Evolutionary conservation across 2,113 vertebrate species (phyloP).

Genomic region (Catharus fuscescens): DNA sequence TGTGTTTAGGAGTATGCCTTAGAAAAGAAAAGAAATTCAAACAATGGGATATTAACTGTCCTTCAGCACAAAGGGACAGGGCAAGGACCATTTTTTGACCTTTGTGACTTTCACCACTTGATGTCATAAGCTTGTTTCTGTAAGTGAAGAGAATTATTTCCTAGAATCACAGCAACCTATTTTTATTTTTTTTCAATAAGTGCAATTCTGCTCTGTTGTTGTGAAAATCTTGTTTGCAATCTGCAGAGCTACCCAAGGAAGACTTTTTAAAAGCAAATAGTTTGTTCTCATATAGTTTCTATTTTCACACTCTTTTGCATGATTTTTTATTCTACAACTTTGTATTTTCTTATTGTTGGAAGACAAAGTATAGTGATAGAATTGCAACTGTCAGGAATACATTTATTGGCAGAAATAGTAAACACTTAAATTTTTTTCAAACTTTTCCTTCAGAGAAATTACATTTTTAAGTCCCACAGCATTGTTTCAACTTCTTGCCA

Average conservation of each 20-base stretch:
- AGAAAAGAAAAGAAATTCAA: not conserved
- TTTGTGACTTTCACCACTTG: not conserved
- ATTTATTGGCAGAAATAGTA: not conserved
- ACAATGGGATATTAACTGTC: not conserved
- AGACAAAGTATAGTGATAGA: not conserved
- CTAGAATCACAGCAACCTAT: not conserved
- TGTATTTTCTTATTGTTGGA: not conserved
- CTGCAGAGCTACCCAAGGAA: not conserved
- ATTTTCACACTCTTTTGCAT: not conserved
- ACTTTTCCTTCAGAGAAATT: not conserved
- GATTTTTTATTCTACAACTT: not conserved
- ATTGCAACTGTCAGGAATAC: not conserved
- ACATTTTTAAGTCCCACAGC: not conserved
- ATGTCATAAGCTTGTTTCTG: not conserved
- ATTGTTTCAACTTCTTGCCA: not conserved
- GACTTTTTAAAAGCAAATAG: not conserved
- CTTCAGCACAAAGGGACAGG: not conserved
- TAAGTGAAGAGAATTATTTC: not conserved
- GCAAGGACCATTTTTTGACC: not conserved
- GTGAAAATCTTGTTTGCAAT: not conserved
- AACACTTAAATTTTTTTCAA: not conserved
- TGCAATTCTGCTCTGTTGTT: not conserved
- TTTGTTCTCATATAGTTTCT: not conserved
- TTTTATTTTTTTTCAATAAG: not conserved
- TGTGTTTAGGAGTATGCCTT: not conserved